Base-by-base conservation (phyloP, 37 sponge, comb jelly and placozoan species). In the Chondrilla cf. caribensis region DNA sequence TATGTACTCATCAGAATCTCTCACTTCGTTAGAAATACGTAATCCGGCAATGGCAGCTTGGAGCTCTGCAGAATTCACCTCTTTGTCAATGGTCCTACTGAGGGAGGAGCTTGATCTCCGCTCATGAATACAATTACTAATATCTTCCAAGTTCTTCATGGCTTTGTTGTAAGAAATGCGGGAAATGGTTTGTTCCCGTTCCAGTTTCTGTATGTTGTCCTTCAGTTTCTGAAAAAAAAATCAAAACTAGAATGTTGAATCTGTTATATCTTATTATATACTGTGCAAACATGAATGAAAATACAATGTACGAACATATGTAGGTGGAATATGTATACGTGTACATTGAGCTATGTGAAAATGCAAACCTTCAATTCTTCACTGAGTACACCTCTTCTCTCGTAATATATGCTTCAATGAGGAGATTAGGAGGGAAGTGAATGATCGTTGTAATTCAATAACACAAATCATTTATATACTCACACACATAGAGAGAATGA, bases 1-100 rank as follows among this genome's bases (percentile, higher is more conserved):
- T 17, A 67, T 67, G 68, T 67, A 33, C 32, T 67, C 68, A 33
- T 67, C 68, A 67, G 68, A 67, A 4, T 6, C 68, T 29, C 68
- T 67, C 68, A 33, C 1, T 3, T 42, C 76, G 21, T 40, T 43
- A 4, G n/a, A 17, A 38, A 39, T 18, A 43, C 40, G n/a, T 1
- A 73, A 21, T 6, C 76, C 76, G 0, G 25, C 76, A 40, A 73
- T 18, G 1, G 24, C 44, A n/a, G 76, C 76, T 24, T 73, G 25
- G 0, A 21, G 24, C 76, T 73, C 76, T 9, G 40, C 38, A 40
- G 41, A 2, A 0, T 22, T 9, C 76, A 73, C 76, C 21, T 73
- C 76, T 39, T 73, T 43, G 2, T 40, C 40, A 7, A 8, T 0
- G 25, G 21, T 37, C 4, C 7, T 2, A 1, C 29, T 28, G 15